A percentile compares a stretch with the other conserved stretches of the same genome.
phyloP scores from a whole-genome alignment of 1,140 invertebrate species.

The Pseudomyrmex gracilis region DNA sequence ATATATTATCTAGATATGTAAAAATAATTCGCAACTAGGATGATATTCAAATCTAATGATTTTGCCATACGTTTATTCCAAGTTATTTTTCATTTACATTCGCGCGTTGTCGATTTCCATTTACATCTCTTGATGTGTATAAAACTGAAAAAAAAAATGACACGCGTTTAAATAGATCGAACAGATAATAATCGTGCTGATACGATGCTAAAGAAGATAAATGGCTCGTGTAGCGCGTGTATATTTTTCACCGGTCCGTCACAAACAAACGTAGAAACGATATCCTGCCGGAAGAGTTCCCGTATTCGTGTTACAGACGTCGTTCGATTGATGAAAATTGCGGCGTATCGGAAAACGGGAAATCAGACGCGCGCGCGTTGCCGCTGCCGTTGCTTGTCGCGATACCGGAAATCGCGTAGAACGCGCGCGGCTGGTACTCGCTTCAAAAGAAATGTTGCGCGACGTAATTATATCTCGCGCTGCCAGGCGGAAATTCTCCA shows the following conservation, averaged over 20 bases:
- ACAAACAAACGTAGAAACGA: constrained; percentile 58
- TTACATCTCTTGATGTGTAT: constrained; percentile 8
- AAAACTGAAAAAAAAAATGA: constrained; percentile 17
- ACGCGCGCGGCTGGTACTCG: constrained; percentile 20
- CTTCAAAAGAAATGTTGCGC: constrained; percentile 47
- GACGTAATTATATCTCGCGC: constrained; percentile 51
- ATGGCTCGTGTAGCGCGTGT: constrained; percentile 38
- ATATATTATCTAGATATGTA: too few species aligned
- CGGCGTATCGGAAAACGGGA: constrained; percentile 51
- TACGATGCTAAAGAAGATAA: constrained; percentile 52
- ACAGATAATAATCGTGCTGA: constrained; percentile 42
- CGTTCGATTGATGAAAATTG: constrained; percentile 62
- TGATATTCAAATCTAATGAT: too few species aligned
- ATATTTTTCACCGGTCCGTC: constrained; percentile 52
- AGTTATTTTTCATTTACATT: constrained; percentile 28
- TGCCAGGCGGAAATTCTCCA: constrained; percentile 44
- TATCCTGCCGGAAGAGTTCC: constrained; percentile 49
- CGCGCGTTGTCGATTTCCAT: constrained; percentile 15
- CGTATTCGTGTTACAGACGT: constrained; percentile 56
- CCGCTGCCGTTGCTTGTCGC: constrained; percentile 19
- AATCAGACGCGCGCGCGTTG: constrained; percentile 35
- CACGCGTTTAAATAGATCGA: constrained; percentile 48
- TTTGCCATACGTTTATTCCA: constrained; percentile 3
- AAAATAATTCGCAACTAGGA: too few species aligned
- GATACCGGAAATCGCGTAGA: constrained; percentile 46